Conservation (phyloP, 2,797 vertebrate species). For the Chromis chromis region DNA sequence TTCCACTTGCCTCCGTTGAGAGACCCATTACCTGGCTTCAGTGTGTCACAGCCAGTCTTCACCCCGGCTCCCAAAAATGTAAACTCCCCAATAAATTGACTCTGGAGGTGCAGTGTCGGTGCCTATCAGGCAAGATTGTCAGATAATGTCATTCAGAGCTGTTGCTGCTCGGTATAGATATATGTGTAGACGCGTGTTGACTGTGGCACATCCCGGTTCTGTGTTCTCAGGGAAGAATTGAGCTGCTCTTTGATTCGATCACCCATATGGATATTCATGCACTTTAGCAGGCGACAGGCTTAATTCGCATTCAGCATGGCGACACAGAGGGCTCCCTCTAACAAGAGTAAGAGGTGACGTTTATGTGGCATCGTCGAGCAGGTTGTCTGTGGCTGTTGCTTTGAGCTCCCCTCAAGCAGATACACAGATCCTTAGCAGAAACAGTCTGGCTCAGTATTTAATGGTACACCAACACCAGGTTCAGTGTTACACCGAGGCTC, state of each 20-base stretch:
- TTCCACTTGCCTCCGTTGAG: constrained; percentile 59
- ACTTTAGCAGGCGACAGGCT: constrained; percentile 41
- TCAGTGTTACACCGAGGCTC: constrained; percentile 65
- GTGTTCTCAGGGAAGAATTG: constrained; percentile 18
- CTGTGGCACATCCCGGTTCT: constrained; percentile 34
- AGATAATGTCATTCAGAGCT: constrained; percentile 46
- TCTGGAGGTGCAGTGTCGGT: constrained; percentile 44
- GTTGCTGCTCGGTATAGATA: constrained; percentile 33
- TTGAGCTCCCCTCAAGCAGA: constrained; percentile 85
- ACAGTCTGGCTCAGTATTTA: constrained; percentile 79
- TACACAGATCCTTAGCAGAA: constrained; percentile 85
- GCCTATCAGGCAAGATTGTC: constrained; percentile 55
- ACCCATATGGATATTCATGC: constrained; percentile 57
- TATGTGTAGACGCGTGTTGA: constrained; percentile 28
- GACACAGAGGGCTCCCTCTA: constrained; percentile 61
- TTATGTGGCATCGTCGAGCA: constrained; percentile 77
- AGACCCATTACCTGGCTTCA: constrained; percentile 64
- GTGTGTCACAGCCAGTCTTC: constrained; percentile 46
- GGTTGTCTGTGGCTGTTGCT: constrained; percentile 83
- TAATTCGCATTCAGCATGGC: constrained; percentile 53
- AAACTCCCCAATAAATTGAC: constrained; percentile 60
- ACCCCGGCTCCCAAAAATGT: constrained; percentile 39
- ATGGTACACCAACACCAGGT: constrained; percentile 78
- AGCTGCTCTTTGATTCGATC: constrained; percentile 43
- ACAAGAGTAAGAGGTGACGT: constrained; percentile 77